phyloP scores from a whole-genome alignment of 2,888 invertebrate species.

The Drosophila mayaguana region DNA sequence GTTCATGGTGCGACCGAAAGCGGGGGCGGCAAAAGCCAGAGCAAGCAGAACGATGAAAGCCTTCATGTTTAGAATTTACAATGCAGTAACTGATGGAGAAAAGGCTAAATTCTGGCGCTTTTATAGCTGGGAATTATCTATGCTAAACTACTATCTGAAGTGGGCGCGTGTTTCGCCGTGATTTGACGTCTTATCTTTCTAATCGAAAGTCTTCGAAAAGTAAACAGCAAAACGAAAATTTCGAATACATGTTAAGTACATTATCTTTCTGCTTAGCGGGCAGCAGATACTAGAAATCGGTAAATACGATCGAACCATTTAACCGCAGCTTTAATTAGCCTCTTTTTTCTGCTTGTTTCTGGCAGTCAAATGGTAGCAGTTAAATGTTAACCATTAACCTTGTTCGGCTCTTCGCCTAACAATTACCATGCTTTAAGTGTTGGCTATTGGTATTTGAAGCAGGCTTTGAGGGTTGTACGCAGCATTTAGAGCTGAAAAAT shows the following conservation, averaged over 20 bases:
- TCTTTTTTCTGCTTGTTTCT: conserved; percentile 6
- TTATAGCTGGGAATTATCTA: conserved; percentile 33
- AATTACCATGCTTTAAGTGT: conserved; percentile 37
- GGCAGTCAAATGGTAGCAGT: conserved; percentile 17
- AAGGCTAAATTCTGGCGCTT: conserved; percentile 17
- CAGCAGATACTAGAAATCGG: not conserved
- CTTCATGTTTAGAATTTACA: conserved; percentile 50
- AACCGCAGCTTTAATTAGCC: conserved; percentile 10
- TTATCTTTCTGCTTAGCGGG: not conserved
- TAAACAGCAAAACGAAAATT: not conserved
- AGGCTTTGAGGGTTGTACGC: conserved; percentile 21
- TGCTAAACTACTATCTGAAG: conserved; percentile 3
- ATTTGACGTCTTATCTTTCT: not conserved
- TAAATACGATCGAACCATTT: not conserved
- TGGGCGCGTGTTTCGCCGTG: conserved; percentile 5
- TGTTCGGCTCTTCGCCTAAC: conserved; percentile 42
- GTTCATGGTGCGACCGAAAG: conserved; percentile 57
- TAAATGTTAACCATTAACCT: conserved; percentile 64
- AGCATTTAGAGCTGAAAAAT: not conserved
- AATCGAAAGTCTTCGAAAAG: not conserved
- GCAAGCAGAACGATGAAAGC: conserved; percentile 54
- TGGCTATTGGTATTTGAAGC: conserved; percentile 41
- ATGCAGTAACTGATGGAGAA: conserved; percentile 26
- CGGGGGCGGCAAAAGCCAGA: conserved; percentile 61
- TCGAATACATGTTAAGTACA: not conserved